These are phyloP conservation scores for Ectropis crepuscularia DNA, from an alignment of 2,888 invertebrate species.

Conservation along the genomic window DNA sequence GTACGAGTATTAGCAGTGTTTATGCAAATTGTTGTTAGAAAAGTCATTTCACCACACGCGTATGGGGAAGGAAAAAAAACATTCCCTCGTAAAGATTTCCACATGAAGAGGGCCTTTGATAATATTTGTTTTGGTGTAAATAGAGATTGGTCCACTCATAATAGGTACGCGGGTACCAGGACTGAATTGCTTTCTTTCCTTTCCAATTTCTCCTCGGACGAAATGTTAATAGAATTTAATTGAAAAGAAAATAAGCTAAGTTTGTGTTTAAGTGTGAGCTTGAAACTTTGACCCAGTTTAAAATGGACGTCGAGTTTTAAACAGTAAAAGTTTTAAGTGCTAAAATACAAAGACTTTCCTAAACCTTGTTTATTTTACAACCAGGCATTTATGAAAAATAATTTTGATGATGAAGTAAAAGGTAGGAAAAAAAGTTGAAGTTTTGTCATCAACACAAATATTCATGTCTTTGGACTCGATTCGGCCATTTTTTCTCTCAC, in stretches of 20 bases:
- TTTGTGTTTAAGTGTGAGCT: slow-evolving; percentile 35
- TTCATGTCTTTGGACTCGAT: too few species aligned
- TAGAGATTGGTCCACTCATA: slow-evolving; percentile 36
- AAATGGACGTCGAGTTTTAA: slow-evolving; percentile 14
- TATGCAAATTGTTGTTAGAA: too few species aligned
- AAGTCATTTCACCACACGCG: background rate
- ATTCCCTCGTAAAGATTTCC: background rate
- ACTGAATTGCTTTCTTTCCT: slow-evolving; percentile 47
- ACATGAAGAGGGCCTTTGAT: slow-evolving; percentile 5
- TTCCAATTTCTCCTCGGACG: slow-evolving; percentile 42
- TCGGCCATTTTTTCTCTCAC: too few species aligned
- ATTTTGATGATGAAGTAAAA: too few species aligned
- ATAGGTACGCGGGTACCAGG: slow-evolving; percentile 33
- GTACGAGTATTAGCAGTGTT: too few species aligned
- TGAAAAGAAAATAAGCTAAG: slow-evolving; percentile 46
- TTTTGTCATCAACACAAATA: too few species aligned
- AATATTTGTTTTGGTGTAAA: slow-evolving; percentile 20
- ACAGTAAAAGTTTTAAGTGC: slow-evolving; percentile 2
- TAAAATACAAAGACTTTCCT: background rate
- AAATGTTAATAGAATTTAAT: slow-evolving; percentile 48
- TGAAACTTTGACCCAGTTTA: slow-evolving; percentile 24
- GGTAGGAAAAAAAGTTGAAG: too few species aligned
- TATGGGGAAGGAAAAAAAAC: background rate
- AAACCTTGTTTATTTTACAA: background rate
- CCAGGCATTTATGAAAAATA: too few species aligned